Percentiles rank a stretch among this genome's conserved stretches.
Evolutionary conservation across 2,113 vertebrate species (phyloP).

Genomic region (Archocentrus centrarchus): DNA sequence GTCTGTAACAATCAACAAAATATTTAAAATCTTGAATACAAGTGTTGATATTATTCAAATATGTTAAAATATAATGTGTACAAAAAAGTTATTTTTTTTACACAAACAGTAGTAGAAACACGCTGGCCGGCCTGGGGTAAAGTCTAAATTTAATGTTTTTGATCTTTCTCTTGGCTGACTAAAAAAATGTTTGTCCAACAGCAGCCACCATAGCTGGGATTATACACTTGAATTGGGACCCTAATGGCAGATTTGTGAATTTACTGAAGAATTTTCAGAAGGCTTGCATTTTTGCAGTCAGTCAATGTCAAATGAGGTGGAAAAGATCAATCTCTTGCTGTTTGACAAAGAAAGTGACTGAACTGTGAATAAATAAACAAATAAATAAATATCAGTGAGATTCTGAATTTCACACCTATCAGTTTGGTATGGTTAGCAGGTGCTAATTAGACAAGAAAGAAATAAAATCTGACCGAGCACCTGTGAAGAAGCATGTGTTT

Average conservation of each 20-base stretch:
- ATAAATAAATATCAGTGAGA: background rate
- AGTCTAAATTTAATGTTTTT: too few relatives aligned
- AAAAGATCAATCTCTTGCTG: background rate
- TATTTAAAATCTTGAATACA: too few relatives aligned
- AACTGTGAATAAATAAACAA: background rate
- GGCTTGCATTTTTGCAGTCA: background rate
- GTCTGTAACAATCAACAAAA: too few relatives aligned
- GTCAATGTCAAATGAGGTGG: background rate
- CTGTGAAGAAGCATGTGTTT: slow-evolving; percentile 3
- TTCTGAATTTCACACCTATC: slow-evolving; percentile 9
- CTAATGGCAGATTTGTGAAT: background rate
- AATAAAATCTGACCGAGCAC: slow-evolving; percentile 35
- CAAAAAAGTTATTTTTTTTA: too few relatives aligned
- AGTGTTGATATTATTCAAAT: too few relatives aligned
- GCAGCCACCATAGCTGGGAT: background rate
- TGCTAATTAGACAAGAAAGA: slow-evolving; percentile 29
- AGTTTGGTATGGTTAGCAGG: slow-evolving; percentile 13
- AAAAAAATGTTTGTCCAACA: background rate
- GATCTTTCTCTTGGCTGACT: background rate
- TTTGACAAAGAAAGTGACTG: background rate
- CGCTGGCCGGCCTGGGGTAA: too few relatives aligned
- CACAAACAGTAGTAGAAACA: too few relatives aligned
- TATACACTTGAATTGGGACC: background rate
- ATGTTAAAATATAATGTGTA: too few relatives aligned
- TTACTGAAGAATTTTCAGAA: too few relatives aligned